A percentile compares a stretch with the other conserved stretches of the same genome.
phyloP scores from a whole-genome alignment of 2,113 vertebrate genomes.

The Amphiprion ocellaris region DNA sequence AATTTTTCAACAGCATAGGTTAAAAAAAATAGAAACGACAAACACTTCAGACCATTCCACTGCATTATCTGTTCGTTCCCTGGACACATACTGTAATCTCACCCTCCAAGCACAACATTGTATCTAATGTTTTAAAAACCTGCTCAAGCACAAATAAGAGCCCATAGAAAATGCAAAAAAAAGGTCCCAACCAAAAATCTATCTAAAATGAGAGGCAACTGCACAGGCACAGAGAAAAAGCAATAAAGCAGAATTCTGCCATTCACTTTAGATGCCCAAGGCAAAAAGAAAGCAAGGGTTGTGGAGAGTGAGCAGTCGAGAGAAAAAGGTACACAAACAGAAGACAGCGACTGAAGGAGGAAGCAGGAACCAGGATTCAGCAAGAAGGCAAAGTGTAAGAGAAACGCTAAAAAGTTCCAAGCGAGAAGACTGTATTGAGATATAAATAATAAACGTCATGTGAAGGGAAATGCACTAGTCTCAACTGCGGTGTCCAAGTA shows the following conservation, averaged over 20 bases:
- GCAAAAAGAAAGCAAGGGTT: conserved; percentile 42
- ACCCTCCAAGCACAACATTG: background rate
- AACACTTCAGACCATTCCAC: background rate
- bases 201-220: conserved; percentile 28
- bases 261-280: conserved; percentile 54
- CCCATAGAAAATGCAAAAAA: background rate
- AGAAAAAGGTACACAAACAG: conserved; percentile 14
- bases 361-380: conserved; percentile 22
- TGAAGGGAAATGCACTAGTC: background rate
- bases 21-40: background rate
- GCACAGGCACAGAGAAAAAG: conserved; percentile 20
- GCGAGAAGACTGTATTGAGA: conserved; percentile 4
- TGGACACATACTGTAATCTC: background rate
- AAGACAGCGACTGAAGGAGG: conserved; percentile 14
- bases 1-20: too few relatives aligned
- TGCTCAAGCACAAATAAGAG: background rate
- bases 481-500: conserved; percentile 8
- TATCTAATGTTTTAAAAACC: background rate
- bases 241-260: conserved; percentile 57
- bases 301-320: conserved; percentile 20
- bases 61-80: background rate
- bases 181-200: conserved; percentile 14
- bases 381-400: conserved; percentile 17
- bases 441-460: background rate
- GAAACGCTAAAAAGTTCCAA: conserved; percentile 4